A percentile compares a stretch with the other conserved stretches of the same genome.
Evolutionary conservation across 1,140 invertebrate genomes (phyloP).

Genomic region (Drosophila sturtevanti): DNA sequence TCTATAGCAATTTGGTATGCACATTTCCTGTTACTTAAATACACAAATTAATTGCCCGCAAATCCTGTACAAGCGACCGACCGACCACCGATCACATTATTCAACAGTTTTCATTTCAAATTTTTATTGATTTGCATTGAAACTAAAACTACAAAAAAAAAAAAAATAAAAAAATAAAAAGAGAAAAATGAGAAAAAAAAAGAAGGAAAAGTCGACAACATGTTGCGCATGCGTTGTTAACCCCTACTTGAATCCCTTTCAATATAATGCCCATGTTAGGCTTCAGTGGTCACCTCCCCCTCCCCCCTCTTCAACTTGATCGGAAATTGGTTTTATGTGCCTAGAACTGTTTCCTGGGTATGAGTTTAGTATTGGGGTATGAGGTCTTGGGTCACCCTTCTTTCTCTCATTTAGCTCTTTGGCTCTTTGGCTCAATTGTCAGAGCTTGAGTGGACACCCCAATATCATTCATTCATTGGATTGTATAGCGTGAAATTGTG

Average conservation of each 20-base stretch:
- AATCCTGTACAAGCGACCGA: constrained; percentile 62
- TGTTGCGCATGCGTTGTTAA: constrained; percentile 70
- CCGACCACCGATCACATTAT: constrained; percentile 46
- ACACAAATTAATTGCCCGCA: constrained; percentile 82
- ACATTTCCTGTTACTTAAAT: constrained; percentile 63
- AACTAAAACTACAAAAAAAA: background rate
- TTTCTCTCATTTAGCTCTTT: no score
- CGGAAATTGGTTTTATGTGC: constrained; percentile 76
- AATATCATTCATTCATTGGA: constrained; percentile 64
- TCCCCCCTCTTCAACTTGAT: constrained; percentile 35
- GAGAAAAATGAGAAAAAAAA: background rate
- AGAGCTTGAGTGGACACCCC: constrained; percentile 75
- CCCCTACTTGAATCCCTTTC: constrained; percentile 7
- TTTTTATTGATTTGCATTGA: constrained; percentile 63
- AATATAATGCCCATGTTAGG: constrained; percentile 28
- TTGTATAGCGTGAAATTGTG: constrained; percentile 77
- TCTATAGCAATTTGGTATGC: background rate
- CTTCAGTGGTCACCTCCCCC: constrained; percentile 37
- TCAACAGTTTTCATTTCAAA: constrained; percentile 77
- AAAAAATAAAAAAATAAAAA: background rate
- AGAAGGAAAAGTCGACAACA: constrained; percentile 41
- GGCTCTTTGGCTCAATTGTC: constrained; percentile 29
- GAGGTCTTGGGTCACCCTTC: constrained; percentile 40
- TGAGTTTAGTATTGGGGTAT: no score
- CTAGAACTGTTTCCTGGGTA: constrained; percentile 38